phyloP scores from a whole-genome alignment of 2,797 vertebrate species.

The Sebastes hopkinsi region DNA sequence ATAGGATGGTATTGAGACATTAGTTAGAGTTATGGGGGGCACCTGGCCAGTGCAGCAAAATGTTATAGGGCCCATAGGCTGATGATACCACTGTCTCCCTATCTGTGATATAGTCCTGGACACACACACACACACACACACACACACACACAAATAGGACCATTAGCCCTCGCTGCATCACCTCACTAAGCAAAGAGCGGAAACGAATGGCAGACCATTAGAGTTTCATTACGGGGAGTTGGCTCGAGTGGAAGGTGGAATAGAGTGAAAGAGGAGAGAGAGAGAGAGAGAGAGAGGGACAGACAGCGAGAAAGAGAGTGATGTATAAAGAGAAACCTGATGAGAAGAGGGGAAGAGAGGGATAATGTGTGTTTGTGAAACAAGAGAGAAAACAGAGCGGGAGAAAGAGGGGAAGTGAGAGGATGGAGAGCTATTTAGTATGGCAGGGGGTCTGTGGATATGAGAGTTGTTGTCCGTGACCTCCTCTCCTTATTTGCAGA shows the following conservation, averaged over 20 bases:
- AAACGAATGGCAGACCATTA: constrained; percentile 79
- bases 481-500: constrained; percentile 55
- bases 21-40: constrained; percentile 65
- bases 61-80: constrained; percentile 53
- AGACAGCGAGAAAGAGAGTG: constrained; percentile 27
- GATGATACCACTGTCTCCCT: constrained; percentile 46
- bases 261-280: constrained; percentile 23
- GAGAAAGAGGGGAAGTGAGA: constrained; percentile 10
- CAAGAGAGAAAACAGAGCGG: constrained; percentile 12
- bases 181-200: constrained; percentile 76
- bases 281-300: background rate
- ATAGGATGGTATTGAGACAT: constrained; percentile 59
- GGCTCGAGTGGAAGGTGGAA: constrained; percentile 67
- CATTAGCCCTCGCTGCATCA: constrained; percentile 76
- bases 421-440: constrained; percentile 40
- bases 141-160: constrained; percentile 60
- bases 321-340: constrained; percentile 49
- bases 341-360: constrained; percentile 25
- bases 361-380: constrained; percentile 6
- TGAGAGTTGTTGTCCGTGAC: constrained; percentile 56
- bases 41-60: constrained; percentile 58
- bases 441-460: constrained; percentile 42
- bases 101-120: constrained; percentile 63
- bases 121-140: constrained; percentile 43
- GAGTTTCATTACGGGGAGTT: constrained; percentile 78